Evolutionary conservation across 2,113 vertebrate genomes (phyloP).

Genomic region (Pheucticus melanocephalus): DNA sequence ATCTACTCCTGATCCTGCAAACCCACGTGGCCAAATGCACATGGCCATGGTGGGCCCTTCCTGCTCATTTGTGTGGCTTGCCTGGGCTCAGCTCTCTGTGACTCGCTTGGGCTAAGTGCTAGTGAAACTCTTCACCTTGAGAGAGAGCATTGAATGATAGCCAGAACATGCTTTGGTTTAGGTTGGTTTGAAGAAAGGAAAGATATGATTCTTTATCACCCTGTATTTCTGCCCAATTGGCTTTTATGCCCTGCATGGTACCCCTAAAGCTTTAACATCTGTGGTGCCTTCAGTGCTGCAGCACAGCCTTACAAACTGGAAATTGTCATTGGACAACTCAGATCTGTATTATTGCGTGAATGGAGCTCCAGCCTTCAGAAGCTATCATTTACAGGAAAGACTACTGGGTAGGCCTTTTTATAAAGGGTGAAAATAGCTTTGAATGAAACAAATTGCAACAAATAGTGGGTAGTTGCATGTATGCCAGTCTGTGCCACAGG

Average conservation of each 20-base stretch:
- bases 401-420: neutral
- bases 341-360: neutral
- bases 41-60: accelerated
- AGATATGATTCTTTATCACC: neutral
- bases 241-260: neutral
- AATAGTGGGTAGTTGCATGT: neutral
- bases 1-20: accelerated
- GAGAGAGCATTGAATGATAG: neutral
- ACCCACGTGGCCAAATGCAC: accelerated
- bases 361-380: neutral
- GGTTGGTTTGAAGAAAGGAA: neutral
- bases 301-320: neutral
- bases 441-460: conserved; percentile 22
- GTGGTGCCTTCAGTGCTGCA: neutral
- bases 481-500: conserved; percentile 22
- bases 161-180: neutral
- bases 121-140: neutral
- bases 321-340: neutral
- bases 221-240: neutral
- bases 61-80: neutral
- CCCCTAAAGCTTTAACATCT: neutral
- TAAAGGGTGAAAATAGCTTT: neutral
- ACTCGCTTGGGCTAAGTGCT: no score
- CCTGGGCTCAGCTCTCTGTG: neutral
- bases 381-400: neutral